Evolutionary conservation across 2,888 invertebrate genomes (phyloP).

Genomic region (Ptychoptera contaminata): DNA sequence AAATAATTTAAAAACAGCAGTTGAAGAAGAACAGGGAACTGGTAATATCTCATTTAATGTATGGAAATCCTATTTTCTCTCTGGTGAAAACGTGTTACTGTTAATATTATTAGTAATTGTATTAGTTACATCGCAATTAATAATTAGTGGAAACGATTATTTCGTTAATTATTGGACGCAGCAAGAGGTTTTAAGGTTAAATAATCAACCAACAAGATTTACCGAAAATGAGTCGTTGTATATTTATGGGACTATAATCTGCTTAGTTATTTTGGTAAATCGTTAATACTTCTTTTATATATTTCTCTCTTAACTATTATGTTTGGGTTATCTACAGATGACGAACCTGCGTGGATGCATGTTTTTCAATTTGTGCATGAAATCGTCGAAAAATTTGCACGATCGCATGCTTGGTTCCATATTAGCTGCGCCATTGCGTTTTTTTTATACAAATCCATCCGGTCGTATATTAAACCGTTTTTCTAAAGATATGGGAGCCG

Average conservation of each 20-base stretch:
- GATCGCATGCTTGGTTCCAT: conserved; percentile 70
- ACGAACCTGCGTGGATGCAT: conserved; percentile 42
- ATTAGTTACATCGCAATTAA: conserved; percentile 37
- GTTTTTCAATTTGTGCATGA: conserved; percentile 62
- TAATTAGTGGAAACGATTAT: conserved; percentile 42
- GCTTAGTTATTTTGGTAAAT: no score
- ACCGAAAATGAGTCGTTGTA: conserved; percentile 23
- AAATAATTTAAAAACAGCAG: no score
- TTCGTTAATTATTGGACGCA: conserved; percentile 44
- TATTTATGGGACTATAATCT: conserved; percentile 21
- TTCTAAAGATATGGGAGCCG: conserved; percentile 53
- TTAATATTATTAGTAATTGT: conserved; percentile 32
- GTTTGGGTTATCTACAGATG: conserved; percentile 17
- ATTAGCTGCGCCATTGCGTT: conserved; percentile 62
- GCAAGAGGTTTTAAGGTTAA: conserved; percentile 24
- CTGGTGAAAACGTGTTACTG: conserved; percentile 34
- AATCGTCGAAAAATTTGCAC: conserved; percentile 60
- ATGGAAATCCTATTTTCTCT: conserved; percentile 31
- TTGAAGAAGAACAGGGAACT: conserved; percentile 27
- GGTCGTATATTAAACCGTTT: conserved; percentile 60
- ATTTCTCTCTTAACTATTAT: no score
- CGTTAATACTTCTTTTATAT: no score
- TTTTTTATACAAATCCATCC: conserved; percentile 75
- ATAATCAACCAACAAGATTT: conserved; percentile 8
- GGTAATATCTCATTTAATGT: conserved; percentile 30